Evolutionary conservation across 37 sponge, comb jelly and placozoan species (phyloP).

Genomic region (Geodia barretti): DNA sequence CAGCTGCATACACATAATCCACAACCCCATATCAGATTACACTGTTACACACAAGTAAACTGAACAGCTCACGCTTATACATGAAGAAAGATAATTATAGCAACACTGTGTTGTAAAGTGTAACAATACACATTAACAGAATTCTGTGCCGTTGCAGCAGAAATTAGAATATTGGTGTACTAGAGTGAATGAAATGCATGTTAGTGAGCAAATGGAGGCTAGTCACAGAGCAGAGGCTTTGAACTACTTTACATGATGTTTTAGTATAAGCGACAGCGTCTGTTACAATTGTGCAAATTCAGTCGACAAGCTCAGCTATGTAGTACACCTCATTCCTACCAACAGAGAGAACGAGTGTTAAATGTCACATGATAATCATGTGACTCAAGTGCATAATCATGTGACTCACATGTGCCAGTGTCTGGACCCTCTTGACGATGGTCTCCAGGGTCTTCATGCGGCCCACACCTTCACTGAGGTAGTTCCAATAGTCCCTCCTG

Average conservation of each 20-base stretch:
- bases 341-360: slow-evolving; percentile 1
- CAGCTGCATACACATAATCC: slow-evolving; percentile 53
- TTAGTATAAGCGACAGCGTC: background rate
- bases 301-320: too few species aligned
- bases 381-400: background rate
- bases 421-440: slow-evolving; percentile 49
- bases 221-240: too few species aligned
- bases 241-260: too few species aligned
- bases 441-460: slow-evolving; percentile 49
- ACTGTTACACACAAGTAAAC: slow-evolving; percentile 16
- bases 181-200: too few species aligned
- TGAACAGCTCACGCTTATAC: too few species aligned
- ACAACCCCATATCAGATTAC: slow-evolving; percentile 8
- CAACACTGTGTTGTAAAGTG: background rate
- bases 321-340: too few species aligned
- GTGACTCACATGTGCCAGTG: slow-evolving; percentile 49
- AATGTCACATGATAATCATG: background rate
- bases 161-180: too few species aligned
- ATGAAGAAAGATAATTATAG: background rate
- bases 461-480: slow-evolving; percentile 51
- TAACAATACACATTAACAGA: background rate
- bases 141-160: too few species aligned
- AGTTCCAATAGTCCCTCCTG: slow-evolving; percentile 75
- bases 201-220: too few species aligned
- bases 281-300: too few species aligned